A percentile compares a stretch with the other conserved stretches of the same genome.
Evolutionary conservation across 2,797 vertebrate genomes (phyloP).

Genomic region (Esox lucius): DNA sequence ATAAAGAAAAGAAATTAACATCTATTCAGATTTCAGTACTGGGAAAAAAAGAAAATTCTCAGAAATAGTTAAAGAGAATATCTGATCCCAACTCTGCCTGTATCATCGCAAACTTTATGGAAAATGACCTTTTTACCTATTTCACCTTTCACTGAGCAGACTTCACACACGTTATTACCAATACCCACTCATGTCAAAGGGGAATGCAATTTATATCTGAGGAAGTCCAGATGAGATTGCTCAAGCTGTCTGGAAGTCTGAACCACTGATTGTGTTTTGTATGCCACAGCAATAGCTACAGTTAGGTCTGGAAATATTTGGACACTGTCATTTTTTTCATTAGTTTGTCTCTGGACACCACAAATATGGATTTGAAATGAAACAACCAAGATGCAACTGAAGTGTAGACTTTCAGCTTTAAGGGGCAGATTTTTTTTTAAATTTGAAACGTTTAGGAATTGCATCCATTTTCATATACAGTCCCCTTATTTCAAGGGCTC

Average conservation of each 20-base stretch:
- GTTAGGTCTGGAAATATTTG: no score
- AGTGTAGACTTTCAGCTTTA: no score
- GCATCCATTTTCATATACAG: no score
- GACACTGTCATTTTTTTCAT: no score
- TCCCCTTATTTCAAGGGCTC: no score
- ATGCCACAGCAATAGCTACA: not conserved
- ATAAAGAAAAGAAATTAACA: no score
- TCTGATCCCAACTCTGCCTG: not conserved
- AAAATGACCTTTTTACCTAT: not conserved
- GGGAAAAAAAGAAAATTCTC: not conserved
- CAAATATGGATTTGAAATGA: no score
- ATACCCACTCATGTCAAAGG: not conserved
- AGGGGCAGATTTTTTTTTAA: no score
- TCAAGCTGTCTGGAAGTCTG: conserved; percentile 51
- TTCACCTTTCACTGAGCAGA: no score
- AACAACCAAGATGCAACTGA: no score
- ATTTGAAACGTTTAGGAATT: no score
- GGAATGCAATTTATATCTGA: not conserved
- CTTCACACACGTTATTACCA: not conserved
- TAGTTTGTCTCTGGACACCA: no score
- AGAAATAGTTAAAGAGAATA: not conserved
- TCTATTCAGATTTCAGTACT: not conserved
- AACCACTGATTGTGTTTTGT: conserved; percentile 44
- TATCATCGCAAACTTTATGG: not conserved
- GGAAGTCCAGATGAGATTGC: not conserved